Evolutionary conservation across 2,888 invertebrate genomes (phyloP), one percentile per base, ranked within the genome.

Genomic region (Buathra laborator): DNA sequence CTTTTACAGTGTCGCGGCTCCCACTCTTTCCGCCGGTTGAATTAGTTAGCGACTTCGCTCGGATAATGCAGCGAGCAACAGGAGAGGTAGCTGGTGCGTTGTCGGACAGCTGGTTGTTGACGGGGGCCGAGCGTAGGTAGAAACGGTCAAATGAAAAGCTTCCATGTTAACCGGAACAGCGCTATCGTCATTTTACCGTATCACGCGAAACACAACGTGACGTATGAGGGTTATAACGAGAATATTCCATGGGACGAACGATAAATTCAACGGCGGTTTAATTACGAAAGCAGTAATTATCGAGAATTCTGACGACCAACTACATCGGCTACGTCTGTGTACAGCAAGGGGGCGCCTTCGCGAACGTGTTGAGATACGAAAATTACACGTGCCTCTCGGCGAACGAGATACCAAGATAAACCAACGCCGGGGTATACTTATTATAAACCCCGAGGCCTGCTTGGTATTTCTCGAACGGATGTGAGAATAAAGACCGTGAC

Each of bases 401-500:
- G 59, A 76, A 51, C 32, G 16, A 53, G 29, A 71, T 46, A 44
- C 32, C 7, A 12, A 24, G 68, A 43, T 46, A 51, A 46, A 66
- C 32, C 48, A 56, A 48, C 48, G 10, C 24, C 67, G 37, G 14
- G 5, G 29, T 32, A 53, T 46, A 59, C 77, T 72, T 64, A 56
- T 76, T 66, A 37, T 37, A 70, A 79, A 70, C 46, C 9, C 68
- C 32, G 43, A 67, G 48, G 43, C 37, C 19, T 32, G 5, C 19
- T 10, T 24, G 51, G 24, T 24, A 66, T 75, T 71, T 75, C 78
- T 79, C 74, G 75, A 80, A 75, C 70, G 75, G 71, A 82, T 79
- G 75, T 59, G 68, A 62, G 71, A 75, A 81, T 85, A 62, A 79
- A 82, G 53, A 85, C 62, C 82, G 82, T 76, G 62, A 80, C 85